Evolutionary conservation across 2,113 vertebrate species (phyloP).

Genomic region (Podarcis raffonei): DNA sequence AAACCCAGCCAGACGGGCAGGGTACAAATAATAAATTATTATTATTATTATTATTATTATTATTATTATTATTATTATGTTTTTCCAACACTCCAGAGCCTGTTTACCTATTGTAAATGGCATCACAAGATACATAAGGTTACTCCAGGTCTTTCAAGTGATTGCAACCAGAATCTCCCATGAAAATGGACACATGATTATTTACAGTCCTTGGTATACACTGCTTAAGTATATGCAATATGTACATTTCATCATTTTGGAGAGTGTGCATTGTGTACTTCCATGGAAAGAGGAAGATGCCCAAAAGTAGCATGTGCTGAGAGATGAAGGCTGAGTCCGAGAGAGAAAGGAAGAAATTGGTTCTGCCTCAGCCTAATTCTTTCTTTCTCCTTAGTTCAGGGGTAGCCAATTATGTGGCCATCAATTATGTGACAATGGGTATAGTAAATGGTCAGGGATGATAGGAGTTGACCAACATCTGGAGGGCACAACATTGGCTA

Average conservation of each 20-base stretch:
- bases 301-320: background rate
- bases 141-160: background rate
- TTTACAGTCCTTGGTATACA: background rate
- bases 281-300: background rate
- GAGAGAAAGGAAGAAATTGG: background rate
- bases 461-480: no score
- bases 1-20: no score
- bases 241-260: background rate
- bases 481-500: no score
- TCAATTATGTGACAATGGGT: no score
- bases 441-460: no score
- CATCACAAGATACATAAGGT: background rate
- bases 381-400: background rate
- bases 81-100: background rate
- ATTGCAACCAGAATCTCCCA: background rate
- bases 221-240: background rate
- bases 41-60: no score
- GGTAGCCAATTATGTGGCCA: no score
- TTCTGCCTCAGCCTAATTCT: background rate
- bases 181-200: background rate
- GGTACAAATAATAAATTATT: no score
- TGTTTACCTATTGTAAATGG: background rate
- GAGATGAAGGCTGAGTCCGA: background rate
- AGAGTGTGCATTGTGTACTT: background rate
- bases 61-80: no score